A percentile compares a stretch with the other conserved stretches of the same genome.
Evolutionary conservation across 1,140 invertebrate species (phyloP).

Genomic region (Sinella curviseta): DNA sequence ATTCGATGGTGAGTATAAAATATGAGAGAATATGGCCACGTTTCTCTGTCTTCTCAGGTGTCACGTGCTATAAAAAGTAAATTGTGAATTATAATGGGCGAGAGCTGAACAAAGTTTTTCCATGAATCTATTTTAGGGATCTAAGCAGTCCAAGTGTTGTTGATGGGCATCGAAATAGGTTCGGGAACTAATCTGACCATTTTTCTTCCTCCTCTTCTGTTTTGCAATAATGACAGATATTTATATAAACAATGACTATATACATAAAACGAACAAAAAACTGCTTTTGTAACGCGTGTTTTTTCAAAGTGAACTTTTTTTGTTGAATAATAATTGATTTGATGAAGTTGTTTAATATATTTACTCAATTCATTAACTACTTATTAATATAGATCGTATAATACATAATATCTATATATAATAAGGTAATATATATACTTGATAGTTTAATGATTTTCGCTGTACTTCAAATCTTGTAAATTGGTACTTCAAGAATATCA

Average conservation of each 20-base stretch:
- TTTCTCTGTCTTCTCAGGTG: conserved; percentile 20
- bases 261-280: background rate
- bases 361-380: background rate
- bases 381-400: conserved; percentile 12
- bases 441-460: background rate
- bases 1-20: conserved; percentile 1
- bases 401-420: conserved; percentile 6
- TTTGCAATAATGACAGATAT: background rate
- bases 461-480: background rate
- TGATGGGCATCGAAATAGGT: conserved; percentile 37
- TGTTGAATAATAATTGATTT: background rate
- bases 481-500: background rate
- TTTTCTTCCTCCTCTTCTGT: conserved; percentile 11
- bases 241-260: conserved; percentile 1
- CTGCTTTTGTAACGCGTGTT: conserved; percentile 23
- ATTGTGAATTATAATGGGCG: background rate
- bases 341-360: background rate
- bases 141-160: conserved; percentile 35
- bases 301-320: background rate
- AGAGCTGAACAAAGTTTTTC: background rate
- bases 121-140: conserved; percentile 38
- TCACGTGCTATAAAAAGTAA: background rate
- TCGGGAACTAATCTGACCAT: background rate
- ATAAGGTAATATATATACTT: background rate
- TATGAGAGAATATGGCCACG: background rate